Conservation (phyloP, 2,113 vertebrate genomes). For the Scomber colias region DNA sequence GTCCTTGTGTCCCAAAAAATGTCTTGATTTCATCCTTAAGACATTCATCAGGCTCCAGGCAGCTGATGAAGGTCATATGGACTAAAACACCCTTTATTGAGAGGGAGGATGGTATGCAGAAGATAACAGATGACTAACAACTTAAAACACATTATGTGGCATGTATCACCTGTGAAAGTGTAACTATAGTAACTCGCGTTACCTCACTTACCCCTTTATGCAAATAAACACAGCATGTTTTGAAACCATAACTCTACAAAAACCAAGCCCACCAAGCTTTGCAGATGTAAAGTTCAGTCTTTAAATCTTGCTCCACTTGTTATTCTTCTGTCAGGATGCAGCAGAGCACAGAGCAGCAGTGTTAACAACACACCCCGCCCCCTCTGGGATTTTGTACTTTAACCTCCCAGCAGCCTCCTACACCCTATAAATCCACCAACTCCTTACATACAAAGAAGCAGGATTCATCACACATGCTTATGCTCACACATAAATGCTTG, state of each 20-base stretch:
- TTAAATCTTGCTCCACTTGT: conserved; percentile 62
- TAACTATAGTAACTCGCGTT: background rate
- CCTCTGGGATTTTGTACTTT: conserved; percentile 56
- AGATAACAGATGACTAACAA: conserved; percentile 34
- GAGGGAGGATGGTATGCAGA: conserved; percentile 5
- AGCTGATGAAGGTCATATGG: conserved; percentile 44
- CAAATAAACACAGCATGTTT: conserved; percentile 33
- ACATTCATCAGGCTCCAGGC: conserved; percentile 12
- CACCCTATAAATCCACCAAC: conserved; percentile 65
- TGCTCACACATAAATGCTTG: conserved; percentile 39
- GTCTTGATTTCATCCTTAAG: conserved; percentile 22
- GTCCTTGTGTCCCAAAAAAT: background rate
- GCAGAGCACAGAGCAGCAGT: conserved; percentile 45
- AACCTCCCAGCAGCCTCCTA: conserved; percentile 38
- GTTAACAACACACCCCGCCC: conserved; percentile 51
- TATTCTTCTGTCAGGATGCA: conserved; percentile 62
- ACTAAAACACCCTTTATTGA: conserved; percentile 10
- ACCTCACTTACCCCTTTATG: conserved; percentile 1
- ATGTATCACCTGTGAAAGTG: background rate
- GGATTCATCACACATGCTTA: conserved; percentile 34
- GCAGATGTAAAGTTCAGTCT: conserved; percentile 34
- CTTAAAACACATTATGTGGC: background rate
- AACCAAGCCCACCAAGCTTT: conserved; percentile 15
- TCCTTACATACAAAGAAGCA: conserved; percentile 26
- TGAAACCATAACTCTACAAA: conserved; percentile 24